Evolutionary conservation across 2,888 invertebrate species (phyloP).

Genomic region (Drosophila glabriapex): DNA sequence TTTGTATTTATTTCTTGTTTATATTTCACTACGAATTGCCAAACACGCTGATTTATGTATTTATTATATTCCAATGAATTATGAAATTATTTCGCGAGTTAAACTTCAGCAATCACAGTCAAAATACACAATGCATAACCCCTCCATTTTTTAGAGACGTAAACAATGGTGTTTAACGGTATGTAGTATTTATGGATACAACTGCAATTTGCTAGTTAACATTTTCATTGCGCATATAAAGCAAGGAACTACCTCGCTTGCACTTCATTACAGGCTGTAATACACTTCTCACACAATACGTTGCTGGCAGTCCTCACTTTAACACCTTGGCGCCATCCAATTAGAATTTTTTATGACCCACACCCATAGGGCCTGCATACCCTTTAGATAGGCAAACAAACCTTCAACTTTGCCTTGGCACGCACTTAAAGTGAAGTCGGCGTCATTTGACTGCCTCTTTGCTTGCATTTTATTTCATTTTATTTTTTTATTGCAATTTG

Average conservation of each 20-base stretch:
- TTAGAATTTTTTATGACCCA: slow-evolving; percentile 61
- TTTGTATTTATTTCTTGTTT: too few relatives aligned
- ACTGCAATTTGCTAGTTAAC: slow-evolving; percentile 49
- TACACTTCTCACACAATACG: slow-evolving; percentile 10
- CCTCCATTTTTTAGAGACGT: background rate
- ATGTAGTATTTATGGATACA: slow-evolving; percentile 37
- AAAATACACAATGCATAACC: background rate
- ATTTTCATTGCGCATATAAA: slow-evolving; percentile 52
- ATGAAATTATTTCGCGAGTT: background rate
- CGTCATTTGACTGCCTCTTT: slow-evolving; percentile 16
- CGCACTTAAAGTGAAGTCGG: slow-evolving; percentile 36
- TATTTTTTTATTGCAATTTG: slow-evolving; percentile 56
- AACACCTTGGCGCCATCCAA: slow-evolving; percentile 54
- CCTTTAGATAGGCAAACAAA: slow-evolving; percentile 40
- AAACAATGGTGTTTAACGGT: slow-evolving; percentile 15
- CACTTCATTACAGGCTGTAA: slow-evolving; percentile 49
- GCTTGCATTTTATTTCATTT: slow-evolving; percentile 31
- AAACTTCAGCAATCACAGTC: background rate
- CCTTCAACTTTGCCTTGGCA: slow-evolving; percentile 42
- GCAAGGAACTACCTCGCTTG: slow-evolving; percentile 26
- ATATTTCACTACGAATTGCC: background rate
- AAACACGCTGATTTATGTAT: background rate
- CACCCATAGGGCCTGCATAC: slow-evolving; percentile 11
- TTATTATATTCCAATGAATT: background rate
- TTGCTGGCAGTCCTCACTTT: slow-evolving; percentile 34